These are phyloP conservation scores for Oikopleura dioica DNA, from an alignment of 23 tunicate species.

Conservation along the genomic window DNA sequence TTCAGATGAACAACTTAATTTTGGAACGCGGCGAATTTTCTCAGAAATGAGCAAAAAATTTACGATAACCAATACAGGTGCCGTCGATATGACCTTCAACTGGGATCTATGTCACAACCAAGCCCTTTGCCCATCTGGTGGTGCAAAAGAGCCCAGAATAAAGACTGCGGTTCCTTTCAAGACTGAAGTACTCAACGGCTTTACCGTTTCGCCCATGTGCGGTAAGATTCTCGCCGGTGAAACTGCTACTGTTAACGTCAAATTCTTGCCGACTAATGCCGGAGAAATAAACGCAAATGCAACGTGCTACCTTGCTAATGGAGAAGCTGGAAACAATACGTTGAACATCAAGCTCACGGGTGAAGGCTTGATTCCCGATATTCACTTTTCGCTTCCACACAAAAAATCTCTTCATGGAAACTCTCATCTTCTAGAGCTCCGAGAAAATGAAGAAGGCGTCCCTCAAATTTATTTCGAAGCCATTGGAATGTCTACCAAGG, in stretches of 20 bases:
- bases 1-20: background rate
- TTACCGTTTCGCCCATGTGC: conserved; percentile 26
- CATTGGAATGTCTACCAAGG: background rate
- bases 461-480: background rate
- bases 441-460: background rate
- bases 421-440: background rate
- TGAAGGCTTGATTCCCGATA: background rate
- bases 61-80: conserved; percentile 33
- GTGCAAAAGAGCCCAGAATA: background rate
- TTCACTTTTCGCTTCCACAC: background rate
- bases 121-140: background rate
- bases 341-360: background rate
- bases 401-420: background rate
- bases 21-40: background rate
- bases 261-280: background rate
- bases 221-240: conserved; percentile 29
- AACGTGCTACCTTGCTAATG: background rate
- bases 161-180: background rate
- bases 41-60: conserved; percentile 16
- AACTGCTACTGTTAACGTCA: background rate
- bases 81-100: conserved; percentile 27
- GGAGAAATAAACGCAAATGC: background rate
- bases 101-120: conserved; percentile 20
- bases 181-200: conserved; percentile 14
- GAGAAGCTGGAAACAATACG: background rate